Conservation (phyloP, 2,113 vertebrate genomes). For the Paedocypris sp. region DNA sequence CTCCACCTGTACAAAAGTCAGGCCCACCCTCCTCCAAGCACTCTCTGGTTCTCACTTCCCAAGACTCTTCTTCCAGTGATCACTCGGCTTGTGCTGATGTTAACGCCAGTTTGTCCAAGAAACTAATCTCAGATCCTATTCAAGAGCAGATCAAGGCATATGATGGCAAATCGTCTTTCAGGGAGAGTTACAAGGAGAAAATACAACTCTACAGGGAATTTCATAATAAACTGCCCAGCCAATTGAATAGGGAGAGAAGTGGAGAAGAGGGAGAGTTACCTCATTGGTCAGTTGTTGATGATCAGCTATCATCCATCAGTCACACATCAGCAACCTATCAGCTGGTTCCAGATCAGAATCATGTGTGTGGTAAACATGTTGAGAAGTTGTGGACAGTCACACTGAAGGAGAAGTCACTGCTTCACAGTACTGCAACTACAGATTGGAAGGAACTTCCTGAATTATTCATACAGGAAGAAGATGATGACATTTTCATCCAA, state of each 20-base stretch:
- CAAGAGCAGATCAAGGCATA: not conserved
- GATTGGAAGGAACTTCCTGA: conserved; percentile 48
- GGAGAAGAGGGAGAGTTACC: no score
- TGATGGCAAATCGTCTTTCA: not conserved
- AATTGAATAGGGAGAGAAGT: no score
- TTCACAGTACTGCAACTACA: conserved; percentile 4
- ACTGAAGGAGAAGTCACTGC: not conserved
- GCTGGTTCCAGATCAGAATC: not conserved
- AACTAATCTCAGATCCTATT: conserved; percentile 5
- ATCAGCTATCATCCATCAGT: conserved; percentile 8
- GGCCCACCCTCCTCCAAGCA: conserved; percentile 17
- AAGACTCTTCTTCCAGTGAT: not conserved
- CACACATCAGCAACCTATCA: not conserved
- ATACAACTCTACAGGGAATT: conserved; percentile 32
- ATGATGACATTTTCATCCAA: conserved; percentile 31
- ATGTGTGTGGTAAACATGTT: not conserved
- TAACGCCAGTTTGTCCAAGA: not conserved
- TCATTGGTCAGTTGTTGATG: conserved; percentile 35
- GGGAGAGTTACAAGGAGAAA: conserved; percentile 2
- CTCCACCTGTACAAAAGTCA: conserved; percentile 35
- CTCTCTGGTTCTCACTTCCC: conserved; percentile 36
- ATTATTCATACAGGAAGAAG: conserved; percentile 79
- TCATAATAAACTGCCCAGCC: conserved; percentile 39
- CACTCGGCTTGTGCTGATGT: not conserved
- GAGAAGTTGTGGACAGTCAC: not conserved